phyloP scores from a whole-genome alignment of 2,888 invertebrate genomes.

The Drosophila testacea region DNA sequence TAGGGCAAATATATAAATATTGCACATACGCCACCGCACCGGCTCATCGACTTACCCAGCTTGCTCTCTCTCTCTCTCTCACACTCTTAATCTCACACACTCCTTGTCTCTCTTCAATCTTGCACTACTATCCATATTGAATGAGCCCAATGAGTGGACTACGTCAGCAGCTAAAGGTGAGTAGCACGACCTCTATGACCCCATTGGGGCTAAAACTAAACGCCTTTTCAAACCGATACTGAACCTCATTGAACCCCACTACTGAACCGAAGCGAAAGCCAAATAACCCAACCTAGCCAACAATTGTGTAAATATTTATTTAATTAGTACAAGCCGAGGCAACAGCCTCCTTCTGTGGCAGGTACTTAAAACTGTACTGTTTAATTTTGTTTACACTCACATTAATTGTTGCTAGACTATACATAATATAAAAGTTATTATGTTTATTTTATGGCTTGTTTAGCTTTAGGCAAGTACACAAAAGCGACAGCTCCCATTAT shows the following conservation, averaged over 20 bases:
- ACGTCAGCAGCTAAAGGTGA: slow-evolving; percentile 85
- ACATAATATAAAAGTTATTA: slow-evolving; percentile 55
- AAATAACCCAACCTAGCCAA: slow-evolving; percentile 27
- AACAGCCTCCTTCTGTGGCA: slow-evolving; percentile 22
- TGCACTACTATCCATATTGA: slow-evolving; percentile 63
- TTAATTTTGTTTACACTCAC: slow-evolving; percentile 14
- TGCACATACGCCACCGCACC: slow-evolving; percentile 69
- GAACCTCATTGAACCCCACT: slow-evolving; percentile 22
- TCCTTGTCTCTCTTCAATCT: slow-evolving; percentile 10
- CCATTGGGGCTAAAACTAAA: slow-evolving; percentile 8
- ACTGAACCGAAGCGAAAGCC: slow-evolving; percentile 18
- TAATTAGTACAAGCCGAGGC: slow-evolving; percentile 35
- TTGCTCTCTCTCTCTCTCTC: slow-evolving; percentile 20
- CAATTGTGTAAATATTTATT: slow-evolving; percentile 70
- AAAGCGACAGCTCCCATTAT: slow-evolving; percentile 15
- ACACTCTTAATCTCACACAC: background rate
- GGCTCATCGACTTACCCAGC: slow-evolving; percentile 21
- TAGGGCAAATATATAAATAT: slow-evolving; percentile 55
- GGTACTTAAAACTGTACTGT: slow-evolving; percentile 46
- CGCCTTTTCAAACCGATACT: slow-evolving; percentile 11
- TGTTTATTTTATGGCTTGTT: slow-evolving; percentile 45
- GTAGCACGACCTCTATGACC: slow-evolving; percentile 35
- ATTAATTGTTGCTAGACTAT: slow-evolving; percentile 38
- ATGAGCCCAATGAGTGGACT: slow-evolving; percentile 85
- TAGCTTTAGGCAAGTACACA: slow-evolving; percentile 8